These are phyloP conservation scores for Drosophila suzukii DNA, from an alignment of 1,140 invertebrate genomes.

Conservation along the genomic window DNA sequence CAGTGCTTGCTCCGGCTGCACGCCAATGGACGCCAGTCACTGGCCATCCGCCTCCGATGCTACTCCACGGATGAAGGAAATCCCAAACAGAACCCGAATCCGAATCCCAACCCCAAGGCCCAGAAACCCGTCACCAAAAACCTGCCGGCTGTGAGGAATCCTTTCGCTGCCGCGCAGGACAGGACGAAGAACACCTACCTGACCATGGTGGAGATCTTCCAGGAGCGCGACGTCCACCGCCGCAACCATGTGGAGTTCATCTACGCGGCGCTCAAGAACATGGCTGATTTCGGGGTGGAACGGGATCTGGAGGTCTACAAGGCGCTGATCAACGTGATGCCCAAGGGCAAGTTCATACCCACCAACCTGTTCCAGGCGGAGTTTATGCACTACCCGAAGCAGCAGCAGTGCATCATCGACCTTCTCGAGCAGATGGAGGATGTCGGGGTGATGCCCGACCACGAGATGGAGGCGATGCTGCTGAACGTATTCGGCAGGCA, in stretches of 20 bases:
- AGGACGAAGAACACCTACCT: conserved; percentile 91
- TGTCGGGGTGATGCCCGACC: conserved; percentile 93
- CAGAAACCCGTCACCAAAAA: conserved; percentile 34
- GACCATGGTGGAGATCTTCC: conserved; percentile 90
- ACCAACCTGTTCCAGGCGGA: conserved; percentile 92
- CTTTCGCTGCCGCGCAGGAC: conserved; percentile 75
- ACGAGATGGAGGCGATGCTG: conserved; percentile 93
- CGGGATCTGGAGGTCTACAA: conserved; percentile 97
- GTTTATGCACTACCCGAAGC: conserved; percentile 96
- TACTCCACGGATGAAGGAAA: conserved; percentile 33
- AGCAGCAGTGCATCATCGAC: conserved; percentile 95
- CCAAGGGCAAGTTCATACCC: conserved; percentile 95
- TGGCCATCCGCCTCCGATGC: conserved; percentile 15
- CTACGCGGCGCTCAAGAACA: conserved; percentile 92
- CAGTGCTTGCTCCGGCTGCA: conserved; percentile 60
- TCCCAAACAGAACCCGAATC: conserved; percentile 17
- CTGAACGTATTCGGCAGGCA: conserved; percentile 93
- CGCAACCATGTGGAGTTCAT: conserved; percentile 97
- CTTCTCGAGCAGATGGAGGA: conserved; percentile 86
- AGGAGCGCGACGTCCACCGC: conserved; percentile 86
- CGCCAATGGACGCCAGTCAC: conserved; percentile 21
- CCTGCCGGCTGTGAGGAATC: conserved; percentile 65
- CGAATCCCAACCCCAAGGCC: conserved; percentile 20
- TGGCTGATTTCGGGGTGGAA: conserved; percentile 96
- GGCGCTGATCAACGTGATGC: conserved; percentile 94